Percentiles rank a stretch among this genome's conserved stretches.
Conservation (phyloP, 2,113 vertebrate genomes). For the Rousettus leschenaultii region DNA sequence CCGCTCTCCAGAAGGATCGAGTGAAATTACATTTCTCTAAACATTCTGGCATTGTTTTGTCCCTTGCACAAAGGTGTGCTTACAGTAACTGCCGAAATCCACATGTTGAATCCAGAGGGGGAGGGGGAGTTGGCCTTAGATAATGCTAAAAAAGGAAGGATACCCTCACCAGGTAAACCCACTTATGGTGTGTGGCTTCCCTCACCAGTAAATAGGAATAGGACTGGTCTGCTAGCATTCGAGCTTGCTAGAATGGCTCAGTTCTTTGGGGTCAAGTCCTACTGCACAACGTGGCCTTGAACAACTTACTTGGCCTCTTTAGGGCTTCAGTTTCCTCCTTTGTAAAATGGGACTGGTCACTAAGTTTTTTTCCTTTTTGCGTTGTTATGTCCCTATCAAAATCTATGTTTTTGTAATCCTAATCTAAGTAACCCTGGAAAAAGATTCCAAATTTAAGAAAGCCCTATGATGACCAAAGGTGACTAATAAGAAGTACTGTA, state of each 20-base stretch:
- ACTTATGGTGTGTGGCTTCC: neutral
- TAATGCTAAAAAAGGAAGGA: neutral
- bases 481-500: neutral
- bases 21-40: neutral
- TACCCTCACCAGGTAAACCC: neutral
- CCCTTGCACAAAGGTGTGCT: neutral
- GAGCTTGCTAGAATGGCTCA: neutral
- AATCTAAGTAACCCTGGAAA: neutral
- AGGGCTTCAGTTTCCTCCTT: neutral
- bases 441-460: neutral
- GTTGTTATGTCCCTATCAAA: neutral
- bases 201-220: neutral
- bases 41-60: neutral
- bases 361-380: neutral
- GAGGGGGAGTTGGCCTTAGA: neutral
- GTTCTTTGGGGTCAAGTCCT: neutral
- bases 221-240: no score
- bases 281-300: neutral
- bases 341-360: neutral
- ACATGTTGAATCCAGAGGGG: neutral
- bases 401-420: neutral
- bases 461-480: neutral
- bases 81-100: neutral
- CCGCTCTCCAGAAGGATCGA: neutral
- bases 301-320: neutral